Conservation (phyloP, 2,888 invertebrate species). For the Harpagoxenus sublaevis region DNA sequence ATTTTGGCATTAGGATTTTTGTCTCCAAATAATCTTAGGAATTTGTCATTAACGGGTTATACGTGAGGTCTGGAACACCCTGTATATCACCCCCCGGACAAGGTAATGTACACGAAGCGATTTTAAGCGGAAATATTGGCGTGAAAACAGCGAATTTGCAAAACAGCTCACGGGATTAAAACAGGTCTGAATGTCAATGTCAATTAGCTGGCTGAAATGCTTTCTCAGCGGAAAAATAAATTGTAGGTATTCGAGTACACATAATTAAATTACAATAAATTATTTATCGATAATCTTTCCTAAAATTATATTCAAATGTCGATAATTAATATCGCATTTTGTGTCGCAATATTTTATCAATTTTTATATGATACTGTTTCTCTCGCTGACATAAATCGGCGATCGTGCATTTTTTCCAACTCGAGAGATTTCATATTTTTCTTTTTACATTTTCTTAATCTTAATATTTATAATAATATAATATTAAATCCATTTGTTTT, state of each 20-base stretch:
- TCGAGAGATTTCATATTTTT: background rate
- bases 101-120: background rate
- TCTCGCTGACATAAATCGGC: background rate
- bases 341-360: constrained; percentile 55
- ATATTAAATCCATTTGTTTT: background rate
- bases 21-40: no score
- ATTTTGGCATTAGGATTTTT: no score
- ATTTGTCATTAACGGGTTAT: no score
- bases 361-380: constrained; percentile 56
- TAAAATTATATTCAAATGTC: constrained; percentile 29
- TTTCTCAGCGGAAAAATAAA: background rate
- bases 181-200: background rate
- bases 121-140: background rate
- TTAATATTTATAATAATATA: background rate
- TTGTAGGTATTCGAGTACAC: background rate
- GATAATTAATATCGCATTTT: constrained; percentile 62
- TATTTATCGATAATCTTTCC: background rate
- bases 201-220: background rate
- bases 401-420: background rate
- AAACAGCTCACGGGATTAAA: background rate
- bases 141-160: background rate
- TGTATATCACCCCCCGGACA: background rate
- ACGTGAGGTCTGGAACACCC: no score
- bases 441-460: background rate
- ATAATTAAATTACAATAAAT: constrained; percentile 17